A percentile compares a stretch with the other conserved stretches of the same genome.
These are phyloP conservation scores for Hippocampus barbouri DNA, from an alignment of 2,113 vertebrate genomes.

Conservation along the genomic window DNA sequence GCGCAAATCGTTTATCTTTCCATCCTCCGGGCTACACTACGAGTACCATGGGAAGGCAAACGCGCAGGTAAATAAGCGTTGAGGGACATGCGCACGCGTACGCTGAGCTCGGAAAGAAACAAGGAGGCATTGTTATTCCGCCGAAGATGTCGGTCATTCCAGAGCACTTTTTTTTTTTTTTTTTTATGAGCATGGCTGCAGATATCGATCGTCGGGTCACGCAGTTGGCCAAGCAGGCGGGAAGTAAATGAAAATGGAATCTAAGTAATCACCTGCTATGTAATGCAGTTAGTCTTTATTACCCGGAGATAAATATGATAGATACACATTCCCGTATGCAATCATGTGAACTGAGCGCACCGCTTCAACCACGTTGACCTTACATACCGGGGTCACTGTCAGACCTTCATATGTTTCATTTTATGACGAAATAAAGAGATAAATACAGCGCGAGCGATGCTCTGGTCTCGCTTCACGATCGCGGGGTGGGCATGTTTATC, in stretches of 20 bases:
- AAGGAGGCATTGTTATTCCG: conserved; percentile 30
- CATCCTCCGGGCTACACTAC: conserved; percentile 26
- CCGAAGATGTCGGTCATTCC: conserved; percentile 46
- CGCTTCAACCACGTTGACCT: conserved; percentile 53
- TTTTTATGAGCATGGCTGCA: conserved; percentile 52
- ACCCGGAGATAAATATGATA: conserved; percentile 69
- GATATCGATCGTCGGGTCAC: conserved; percentile 63
- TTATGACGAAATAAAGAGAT: conserved; percentile 63
- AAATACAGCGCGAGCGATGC: conserved; percentile 56
- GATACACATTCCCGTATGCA: conserved; percentile 52
- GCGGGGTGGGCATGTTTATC: conserved; percentile 44
- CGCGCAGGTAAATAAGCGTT: conserved; percentile 21
- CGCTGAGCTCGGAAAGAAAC: conserved; percentile 5
- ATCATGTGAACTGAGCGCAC: conserved; percentile 48
- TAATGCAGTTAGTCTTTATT: conserved; percentile 69
- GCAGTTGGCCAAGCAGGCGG: conserved; percentile 30
- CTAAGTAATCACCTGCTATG: conserved; percentile 65
- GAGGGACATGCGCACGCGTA: background rate
- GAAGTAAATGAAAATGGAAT: conserved; percentile 65
- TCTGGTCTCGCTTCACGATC: conserved; percentile 49
- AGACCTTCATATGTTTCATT: conserved; percentile 47
- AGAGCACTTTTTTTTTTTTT: conserved; percentile 40
- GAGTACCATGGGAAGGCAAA: conserved; percentile 24
- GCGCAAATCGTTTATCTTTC: conserved; percentile 40
- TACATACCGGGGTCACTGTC: conserved; percentile 48